A percentile compares a stretch with the other conserved stretches of the same genome.
phyloP scores from a whole-genome alignment of 2,888 invertebrate genomes.

The Pristionchus exspectatus region DNA sequence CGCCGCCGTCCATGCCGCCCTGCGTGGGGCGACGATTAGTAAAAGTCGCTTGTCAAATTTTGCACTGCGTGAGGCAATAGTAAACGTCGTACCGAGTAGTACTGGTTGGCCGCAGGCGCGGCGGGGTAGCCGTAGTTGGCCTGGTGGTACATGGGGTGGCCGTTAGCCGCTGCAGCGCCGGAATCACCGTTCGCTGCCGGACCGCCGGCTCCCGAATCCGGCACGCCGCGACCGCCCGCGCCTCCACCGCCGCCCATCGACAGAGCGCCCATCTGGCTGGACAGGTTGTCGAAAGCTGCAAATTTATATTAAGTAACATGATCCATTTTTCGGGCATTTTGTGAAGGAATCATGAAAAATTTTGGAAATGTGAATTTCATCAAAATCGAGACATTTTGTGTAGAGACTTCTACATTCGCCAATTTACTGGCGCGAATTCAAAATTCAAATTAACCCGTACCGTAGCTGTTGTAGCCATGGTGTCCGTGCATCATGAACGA shows the following conservation, averaged over 20 bases:
- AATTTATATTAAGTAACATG: no score
- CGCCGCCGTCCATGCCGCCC: constrained; percentile 2
- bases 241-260: constrained; percentile 61
- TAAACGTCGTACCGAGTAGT: constrained; percentile 47
- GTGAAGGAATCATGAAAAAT: background rate
- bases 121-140: constrained; percentile 5
- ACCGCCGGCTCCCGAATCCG: background rate
- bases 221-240: constrained; percentile 8
- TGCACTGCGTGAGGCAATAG: background rate
- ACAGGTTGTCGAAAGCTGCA: constrained; percentile 59
- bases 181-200: background rate
- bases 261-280: constrained; percentile 65
- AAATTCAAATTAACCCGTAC: background rate
- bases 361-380: background rate
- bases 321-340: background rate
- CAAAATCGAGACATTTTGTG: background rate
- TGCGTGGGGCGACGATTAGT: background rate
- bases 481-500: constrained; percentile 30
- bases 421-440: background rate
- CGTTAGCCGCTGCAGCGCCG: background rate
- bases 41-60: constrained; percentile 4
- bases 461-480: constrained; percentile 41
- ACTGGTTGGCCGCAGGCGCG: constrained; percentile 15
- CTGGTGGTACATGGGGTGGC: constrained; percentile 44
- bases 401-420: background rate